Evolutionary conservation across 1,140 invertebrate genomes (phyloP).

Genomic region (Drosophila navojoa): DNA sequence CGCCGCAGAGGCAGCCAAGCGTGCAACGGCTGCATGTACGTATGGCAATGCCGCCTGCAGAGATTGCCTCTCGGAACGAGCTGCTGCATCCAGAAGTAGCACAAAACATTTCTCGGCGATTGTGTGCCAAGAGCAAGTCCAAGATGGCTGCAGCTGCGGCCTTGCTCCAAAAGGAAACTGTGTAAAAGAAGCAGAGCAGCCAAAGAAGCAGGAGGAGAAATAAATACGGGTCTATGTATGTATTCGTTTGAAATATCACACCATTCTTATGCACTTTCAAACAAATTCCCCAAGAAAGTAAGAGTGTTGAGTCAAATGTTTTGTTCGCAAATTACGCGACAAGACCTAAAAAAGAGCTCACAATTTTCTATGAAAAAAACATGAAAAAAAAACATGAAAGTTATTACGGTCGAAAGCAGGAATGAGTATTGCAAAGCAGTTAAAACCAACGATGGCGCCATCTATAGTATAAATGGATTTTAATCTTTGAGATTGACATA

Average conservation of each 20-base stretch:
- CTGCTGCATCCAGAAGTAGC: conserved; percentile 23
- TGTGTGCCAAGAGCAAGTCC: conserved; percentile 51
- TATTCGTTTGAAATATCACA: conserved; percentile 12
- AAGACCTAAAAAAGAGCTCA: too few relatives aligned
- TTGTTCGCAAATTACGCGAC: too few relatives aligned
- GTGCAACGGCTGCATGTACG: conserved; percentile 48
- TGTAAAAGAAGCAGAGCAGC: conserved; percentile 10
- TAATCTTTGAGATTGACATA: too few relatives aligned
- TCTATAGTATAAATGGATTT: too few relatives aligned
- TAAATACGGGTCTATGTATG: background rate
- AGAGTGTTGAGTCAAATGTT: too few relatives aligned
- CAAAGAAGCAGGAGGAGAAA: background rate
- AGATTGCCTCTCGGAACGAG: conserved; percentile 49
- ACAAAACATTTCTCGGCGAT: conserved; percentile 53
- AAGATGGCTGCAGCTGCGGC: conserved; percentile 27
- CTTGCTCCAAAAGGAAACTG: conserved; percentile 27
- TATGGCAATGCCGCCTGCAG: conserved; percentile 43
- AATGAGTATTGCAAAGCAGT: background rate
- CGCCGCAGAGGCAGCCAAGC: conserved; percentile 48
- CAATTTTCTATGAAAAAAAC: too few relatives aligned
- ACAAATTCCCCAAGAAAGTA: too few relatives aligned
- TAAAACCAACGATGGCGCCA: too few relatives aligned
- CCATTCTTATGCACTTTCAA: conserved; percentile 8
- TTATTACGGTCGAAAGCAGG: background rate
- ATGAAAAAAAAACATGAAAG: too few relatives aligned